Evolutionary conservation across 2,797 vertebrate genomes (phyloP).

Genomic region (Falco biarmicus): DNA sequence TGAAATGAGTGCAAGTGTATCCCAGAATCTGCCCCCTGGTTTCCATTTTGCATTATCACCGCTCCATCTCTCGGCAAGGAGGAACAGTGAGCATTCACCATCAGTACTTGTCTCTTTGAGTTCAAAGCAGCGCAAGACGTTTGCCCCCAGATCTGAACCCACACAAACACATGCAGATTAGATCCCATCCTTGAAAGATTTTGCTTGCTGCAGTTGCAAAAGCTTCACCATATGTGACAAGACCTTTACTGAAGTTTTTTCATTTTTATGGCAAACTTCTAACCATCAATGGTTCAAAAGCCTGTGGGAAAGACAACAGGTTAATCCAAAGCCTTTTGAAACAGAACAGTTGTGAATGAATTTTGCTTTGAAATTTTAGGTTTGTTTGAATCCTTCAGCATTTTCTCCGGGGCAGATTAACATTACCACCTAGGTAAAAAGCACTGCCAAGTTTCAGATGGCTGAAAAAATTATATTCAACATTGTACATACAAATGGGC

Average conservation of each 20-base stretch:
- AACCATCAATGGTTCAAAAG: not conserved
- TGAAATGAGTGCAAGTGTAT: not conserved
- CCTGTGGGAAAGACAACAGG: not conserved
- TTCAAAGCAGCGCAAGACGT: not conserved
- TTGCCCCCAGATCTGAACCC: not conserved
- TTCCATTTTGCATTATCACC: not conserved
- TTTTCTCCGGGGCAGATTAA: not conserved
- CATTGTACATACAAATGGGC: not conserved
- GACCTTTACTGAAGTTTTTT: not conserved
- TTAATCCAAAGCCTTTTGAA: conserved; percentile 20
- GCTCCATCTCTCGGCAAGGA: not conserved
- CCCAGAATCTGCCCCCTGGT: not conserved
- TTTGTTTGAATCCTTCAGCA: not conserved
- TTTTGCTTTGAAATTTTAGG: not conserved
- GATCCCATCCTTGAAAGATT: not conserved
- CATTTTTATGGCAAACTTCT: not conserved
- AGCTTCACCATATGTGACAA: not conserved
- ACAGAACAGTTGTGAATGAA: not conserved
- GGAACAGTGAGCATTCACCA: not conserved
- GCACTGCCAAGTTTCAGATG: not conserved
- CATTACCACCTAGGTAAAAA: not conserved
- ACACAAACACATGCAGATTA: not conserved
- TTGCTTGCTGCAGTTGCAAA: not conserved
- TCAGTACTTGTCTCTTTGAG: not conserved
- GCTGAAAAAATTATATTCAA: not conserved